Percentiles rank a stretch among this genome's conserved stretches.
Evolutionary conservation across 2,113 vertebrate species (phyloP).

Genomic region (Addax nasomaculatus): DNA sequence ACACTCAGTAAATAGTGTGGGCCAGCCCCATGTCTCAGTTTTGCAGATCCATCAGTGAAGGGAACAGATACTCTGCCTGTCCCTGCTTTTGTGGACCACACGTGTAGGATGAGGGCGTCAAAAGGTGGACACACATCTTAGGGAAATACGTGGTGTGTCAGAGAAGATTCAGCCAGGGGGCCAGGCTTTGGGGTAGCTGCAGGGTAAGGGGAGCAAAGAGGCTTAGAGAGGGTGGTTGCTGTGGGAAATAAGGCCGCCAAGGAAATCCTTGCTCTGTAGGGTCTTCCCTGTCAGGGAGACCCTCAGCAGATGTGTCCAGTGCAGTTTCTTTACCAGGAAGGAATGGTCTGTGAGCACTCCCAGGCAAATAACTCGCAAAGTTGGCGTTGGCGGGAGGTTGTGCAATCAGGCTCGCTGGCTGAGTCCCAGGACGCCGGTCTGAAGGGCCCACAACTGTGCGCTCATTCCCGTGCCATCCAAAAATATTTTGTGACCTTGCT

Average conservation of each 20-base stretch:
- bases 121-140: background rate
- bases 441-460: slow-evolving; percentile 65
- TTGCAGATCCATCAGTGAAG: background rate
- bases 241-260: background rate
- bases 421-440: background rate
- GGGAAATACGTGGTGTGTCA: background rate
- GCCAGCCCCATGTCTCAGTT: background rate
- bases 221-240: background rate
- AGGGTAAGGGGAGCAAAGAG: background rate
- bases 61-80: background rate
- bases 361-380: slow-evolving; percentile 71
- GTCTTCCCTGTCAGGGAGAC: background rate
- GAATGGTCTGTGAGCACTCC: slow-evolving; percentile 62
- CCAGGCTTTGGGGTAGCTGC: background rate
- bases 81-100: background rate
- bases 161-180: background rate
- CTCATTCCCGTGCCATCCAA: slow-evolving; percentile 51
- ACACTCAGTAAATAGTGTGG: background rate
- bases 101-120: background rate
- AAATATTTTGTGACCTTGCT: slow-evolving; percentile 72
- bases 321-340: slow-evolving; percentile 61
- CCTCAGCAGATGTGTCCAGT: slow-evolving; percentile 32
- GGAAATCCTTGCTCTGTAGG: background rate
- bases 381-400: slow-evolving; percentile 56
- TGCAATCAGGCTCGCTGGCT: slow-evolving; percentile 52